Evolutionary conservation across 2,888 invertebrate genomes (phyloP).

Genomic region (Eilema griseolum): DNA sequence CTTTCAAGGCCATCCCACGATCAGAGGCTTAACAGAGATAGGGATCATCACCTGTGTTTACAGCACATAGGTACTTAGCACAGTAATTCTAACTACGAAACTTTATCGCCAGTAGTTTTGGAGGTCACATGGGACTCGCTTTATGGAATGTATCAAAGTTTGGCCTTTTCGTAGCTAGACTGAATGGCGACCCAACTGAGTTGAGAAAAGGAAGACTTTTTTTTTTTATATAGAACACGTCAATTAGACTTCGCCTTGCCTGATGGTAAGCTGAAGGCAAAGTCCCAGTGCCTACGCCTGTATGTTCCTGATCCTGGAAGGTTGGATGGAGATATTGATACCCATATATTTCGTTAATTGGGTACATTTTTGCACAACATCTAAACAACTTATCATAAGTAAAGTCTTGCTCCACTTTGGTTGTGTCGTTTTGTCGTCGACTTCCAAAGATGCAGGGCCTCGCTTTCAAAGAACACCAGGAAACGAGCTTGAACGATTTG

Average conservation of each 20-base stretch:
- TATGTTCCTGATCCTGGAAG: not conserved
- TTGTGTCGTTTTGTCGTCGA: not conserved
- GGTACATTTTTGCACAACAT: not conserved
- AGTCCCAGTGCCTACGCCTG: too few species aligned
- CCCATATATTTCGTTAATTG: not conserved
- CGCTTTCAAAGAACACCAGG: not conserved
- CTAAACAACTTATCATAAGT: not conserved
- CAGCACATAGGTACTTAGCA: not conserved
- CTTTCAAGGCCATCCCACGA: constrained; percentile 28
- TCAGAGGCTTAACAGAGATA: not conserved
- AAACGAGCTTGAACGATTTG: not conserved
- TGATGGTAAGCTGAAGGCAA: too few species aligned
- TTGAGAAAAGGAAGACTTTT: too few species aligned
- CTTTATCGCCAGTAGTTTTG: too few species aligned
- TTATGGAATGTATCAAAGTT: too few species aligned
- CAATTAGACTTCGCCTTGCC: too few species aligned
- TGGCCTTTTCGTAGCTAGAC: too few species aligned
- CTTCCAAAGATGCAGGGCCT: not conserved
- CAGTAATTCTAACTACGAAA: not conserved
- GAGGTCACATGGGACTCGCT: too few species aligned
- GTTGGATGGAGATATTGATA: not conserved
- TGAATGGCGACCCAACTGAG: too few species aligned
- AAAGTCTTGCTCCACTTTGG: not conserved
- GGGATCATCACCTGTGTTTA: constrained; percentile 1
- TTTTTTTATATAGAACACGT: too few species aligned